Evolutionary conservation across 2,113 vertebrate species (phyloP), one percentile per base, ranked within the genome.

Genomic region (Peromyscus leucopus): DNA sequence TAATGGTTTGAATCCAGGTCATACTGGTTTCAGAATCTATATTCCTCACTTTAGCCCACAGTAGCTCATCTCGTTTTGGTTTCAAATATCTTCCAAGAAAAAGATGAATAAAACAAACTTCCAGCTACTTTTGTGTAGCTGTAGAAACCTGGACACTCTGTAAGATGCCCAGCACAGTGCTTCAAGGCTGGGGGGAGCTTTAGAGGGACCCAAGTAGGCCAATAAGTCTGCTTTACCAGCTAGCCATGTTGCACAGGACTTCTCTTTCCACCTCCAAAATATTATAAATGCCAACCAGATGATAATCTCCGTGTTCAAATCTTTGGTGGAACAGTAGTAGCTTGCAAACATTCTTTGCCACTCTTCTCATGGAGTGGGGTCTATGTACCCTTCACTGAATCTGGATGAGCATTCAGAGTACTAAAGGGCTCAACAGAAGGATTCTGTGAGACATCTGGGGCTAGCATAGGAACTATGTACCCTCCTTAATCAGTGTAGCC

Each of bases 1-100:
- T 87, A 96, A 84, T 28, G 2, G 26, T 75, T 96, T 92, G 80
- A 87, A 90, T 75, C 39, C 69, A 36, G 0, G 84, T 86, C n/a
- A 57, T 84, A 85, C 0, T 90, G 24, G 36, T 39, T 94, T 96
- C 46, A 61, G 79, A 94, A 92, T 33, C 31, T 83, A 3, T 57
- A 59, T 8, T 24, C 16, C 0, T 80, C 67, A 75, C 10, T 7
- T 67, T 28, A 75, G 36, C 71, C 12, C 48, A 11, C 8, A 42
- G 26, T 26, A 63, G 24, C 36, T 87, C 55, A 61, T 61, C 57
- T 61, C 65, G 72, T 91, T 89, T 71, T 36, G 48, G 1, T 48
- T 75, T 86, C 63, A 92, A 84, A 63, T 26, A 39, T 26, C 69
- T 96, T 71, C 69, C 46, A 63, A 96, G 28, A 39, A 75, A 67